Base-by-base conservation (phyloP, 2,888 invertebrate genomes). In the Drosophila antonietae region DNA sequence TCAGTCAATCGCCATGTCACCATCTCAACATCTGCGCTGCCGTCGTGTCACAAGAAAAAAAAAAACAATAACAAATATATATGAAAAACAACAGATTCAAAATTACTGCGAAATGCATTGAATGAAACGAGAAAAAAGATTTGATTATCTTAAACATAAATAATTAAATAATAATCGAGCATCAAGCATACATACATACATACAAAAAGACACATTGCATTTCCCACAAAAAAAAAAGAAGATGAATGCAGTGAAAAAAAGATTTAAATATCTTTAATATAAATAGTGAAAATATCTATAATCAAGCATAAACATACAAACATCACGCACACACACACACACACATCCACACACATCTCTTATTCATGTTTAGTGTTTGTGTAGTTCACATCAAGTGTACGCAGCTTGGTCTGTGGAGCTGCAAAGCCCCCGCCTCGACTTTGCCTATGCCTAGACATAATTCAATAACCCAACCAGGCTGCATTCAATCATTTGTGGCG, bases 1-100 rank as follows among this genome's bases (percentile, higher is more conserved):
- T 66, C 62, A 68, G 71, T 69, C 75, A 75, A 67, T 57, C 62
- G 73, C 61, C 63, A 66, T 62, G 68, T 62, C 61, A 68, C 35
- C 64, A 79, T 76, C 53, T 63, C 61, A 70, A 59, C 63, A 80
- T 79, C 62, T 37, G 57, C 66, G 75, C 80, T 80, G 66, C 61
- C 83, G 83, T 69, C 83, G 86, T 56, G 70, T 82, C 80, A 85
- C 78, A 58, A 61, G 49, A 47, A 35, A 62, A 39, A 62, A 39
- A 53, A 39, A 53, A 39, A 43, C 28, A 6, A 28, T 28, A 28
- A 28, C 28, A 6, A 28, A 6, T 28, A 28, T 28, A 28, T 56
- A 46, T 12, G 41, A 33, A 46, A 44, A 62, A 23, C 37, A 35
- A 62, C 44, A 43, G 55, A 55, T 67, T 39, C 2, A 70, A 63